Conservation (phyloP, 2,113 vertebrate genomes). For the Calyptommatus sinebrachiatus region DNA sequence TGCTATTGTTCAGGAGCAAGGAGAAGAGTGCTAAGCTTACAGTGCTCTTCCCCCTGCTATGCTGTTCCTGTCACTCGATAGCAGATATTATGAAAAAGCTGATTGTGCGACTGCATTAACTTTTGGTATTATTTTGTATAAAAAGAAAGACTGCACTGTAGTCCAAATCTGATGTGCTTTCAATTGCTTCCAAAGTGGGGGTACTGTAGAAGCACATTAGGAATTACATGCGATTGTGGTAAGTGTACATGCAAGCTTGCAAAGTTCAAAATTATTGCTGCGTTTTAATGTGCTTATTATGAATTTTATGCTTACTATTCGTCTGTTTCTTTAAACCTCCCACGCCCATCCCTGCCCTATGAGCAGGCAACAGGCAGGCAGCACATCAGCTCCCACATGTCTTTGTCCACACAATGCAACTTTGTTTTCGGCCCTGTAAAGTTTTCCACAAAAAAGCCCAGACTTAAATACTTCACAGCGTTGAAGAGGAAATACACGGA, state of each 20-base stretch:
- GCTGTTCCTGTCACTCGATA: background rate
- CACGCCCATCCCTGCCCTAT: conserved; percentile 45
- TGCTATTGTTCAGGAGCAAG: background rate
- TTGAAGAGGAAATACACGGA: background rate
- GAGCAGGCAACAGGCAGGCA: conserved; percentile 25
- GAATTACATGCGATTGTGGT: background rate
- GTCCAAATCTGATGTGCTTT: background rate
- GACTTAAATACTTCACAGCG: conserved; percentile 31
- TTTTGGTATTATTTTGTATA: background rate
- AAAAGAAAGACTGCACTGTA: background rate
- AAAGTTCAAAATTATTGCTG: background rate
- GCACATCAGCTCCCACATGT: conserved; percentile 54
- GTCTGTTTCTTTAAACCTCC: conserved; percentile 62
- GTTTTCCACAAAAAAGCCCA: conserved; percentile 1
- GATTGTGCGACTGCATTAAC: background rate
- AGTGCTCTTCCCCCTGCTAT: background rate
- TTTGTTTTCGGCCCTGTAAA: conserved; percentile 35
- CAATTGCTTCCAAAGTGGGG: background rate
- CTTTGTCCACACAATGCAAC: conserved; percentile 46
- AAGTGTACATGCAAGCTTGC: rapidly evolving
- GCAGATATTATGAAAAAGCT: background rate
- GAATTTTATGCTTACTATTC: conserved; percentile 39
- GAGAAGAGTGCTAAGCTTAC: background rate
- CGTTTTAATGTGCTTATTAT: conserved; percentile 4
- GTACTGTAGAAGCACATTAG: background rate